A percentile compares a stretch with the other conserved stretches of the same genome.
These are phyloP conservation scores for Progne subis DNA, from an alignment of 2,113 vertebrate species.

Conservation along the genomic window DNA sequence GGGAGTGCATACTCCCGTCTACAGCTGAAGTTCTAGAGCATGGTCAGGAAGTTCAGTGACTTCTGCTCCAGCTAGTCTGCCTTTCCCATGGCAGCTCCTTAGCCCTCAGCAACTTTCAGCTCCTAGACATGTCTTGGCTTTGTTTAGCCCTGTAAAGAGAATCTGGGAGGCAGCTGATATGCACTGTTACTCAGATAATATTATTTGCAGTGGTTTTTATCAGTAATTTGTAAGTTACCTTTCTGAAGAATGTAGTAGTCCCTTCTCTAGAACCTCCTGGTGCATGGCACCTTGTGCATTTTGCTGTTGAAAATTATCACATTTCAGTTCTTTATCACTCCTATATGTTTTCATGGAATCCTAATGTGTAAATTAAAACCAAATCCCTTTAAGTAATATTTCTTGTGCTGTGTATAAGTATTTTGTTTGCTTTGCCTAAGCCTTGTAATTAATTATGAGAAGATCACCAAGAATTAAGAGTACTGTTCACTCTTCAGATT, in stretches of 20 bases:
- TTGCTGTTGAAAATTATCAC: conserved; percentile 47
- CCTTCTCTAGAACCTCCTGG: background rate
- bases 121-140: background rate
- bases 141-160: background rate
- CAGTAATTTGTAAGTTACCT: background rate
- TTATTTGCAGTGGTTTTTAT: background rate
- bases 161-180: background rate
- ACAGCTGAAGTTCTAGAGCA: background rate
- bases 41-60: background rate
- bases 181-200: background rate
- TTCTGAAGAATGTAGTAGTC: background rate
- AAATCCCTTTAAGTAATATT: background rate
- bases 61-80: background rate
- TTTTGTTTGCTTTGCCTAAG: conserved; percentile 53
- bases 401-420: conserved; percentile 43
- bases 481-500: conserved; percentile 27
- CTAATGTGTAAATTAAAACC: conserved; percentile 50
- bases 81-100: background rate
- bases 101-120: background rate
- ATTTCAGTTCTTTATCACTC: conserved; percentile 59
- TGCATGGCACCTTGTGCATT: conserved; percentile 61
- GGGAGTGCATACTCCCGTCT: fast-evolving
- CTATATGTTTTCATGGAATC: conserved; percentile 45
- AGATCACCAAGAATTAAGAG: background rate
- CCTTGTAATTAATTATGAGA: conserved; percentile 32